Conservation (phyloP, 2,888 invertebrate genomes). For the Rosalia funebris region DNA sequence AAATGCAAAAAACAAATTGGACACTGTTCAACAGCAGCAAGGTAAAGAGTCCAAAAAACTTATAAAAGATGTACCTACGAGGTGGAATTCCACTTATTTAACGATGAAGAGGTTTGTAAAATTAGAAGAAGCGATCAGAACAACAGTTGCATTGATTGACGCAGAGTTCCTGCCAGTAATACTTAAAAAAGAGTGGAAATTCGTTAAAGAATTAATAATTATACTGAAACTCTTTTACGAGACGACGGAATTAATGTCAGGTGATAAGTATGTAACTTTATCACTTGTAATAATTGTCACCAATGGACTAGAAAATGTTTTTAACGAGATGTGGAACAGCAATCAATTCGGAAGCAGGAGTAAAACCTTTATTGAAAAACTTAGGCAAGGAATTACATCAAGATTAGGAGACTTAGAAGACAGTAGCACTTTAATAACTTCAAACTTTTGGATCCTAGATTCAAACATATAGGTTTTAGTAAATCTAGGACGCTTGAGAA, state of each 20-base stretch:
- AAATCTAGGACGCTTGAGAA: not conserved
- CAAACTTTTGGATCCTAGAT: conserved; percentile 9
- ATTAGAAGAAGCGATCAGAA: conserved; percentile 14
- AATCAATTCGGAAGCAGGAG: conserved; percentile 2
- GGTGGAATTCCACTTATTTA: conserved; percentile 17
- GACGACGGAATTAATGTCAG: conserved; percentile 14
- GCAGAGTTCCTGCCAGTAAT: not conserved
- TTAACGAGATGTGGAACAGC: conserved; percentile 8
- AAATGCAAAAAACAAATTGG: conserved; percentile 13
- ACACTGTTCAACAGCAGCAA: conserved; percentile 16
- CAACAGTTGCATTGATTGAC: not conserved
- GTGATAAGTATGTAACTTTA: conserved; percentile 11
- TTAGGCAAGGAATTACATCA: not conserved
- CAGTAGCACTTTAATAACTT: conserved; percentile 5
- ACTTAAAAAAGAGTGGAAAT: conserved; percentile 10
- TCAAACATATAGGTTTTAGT: conserved; percentile 12
- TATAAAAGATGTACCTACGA: conserved; percentile 12
- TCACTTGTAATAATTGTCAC: conserved; percentile 19
- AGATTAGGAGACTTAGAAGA: conserved; percentile 7
- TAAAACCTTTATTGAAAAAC: conserved; percentile 10
- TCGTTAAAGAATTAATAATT: conserved; percentile 13
- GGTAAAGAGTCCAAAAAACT: conserved; percentile 12
- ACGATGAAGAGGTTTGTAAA: conserved; percentile 10
- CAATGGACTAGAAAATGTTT: conserved; percentile 16
- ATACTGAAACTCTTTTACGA: conserved; percentile 15